Evolutionary conservation across 2,888 invertebrate species (phyloP), one percentile per base, ranked within the genome.

Genomic region (Volucella inanis): DNA sequence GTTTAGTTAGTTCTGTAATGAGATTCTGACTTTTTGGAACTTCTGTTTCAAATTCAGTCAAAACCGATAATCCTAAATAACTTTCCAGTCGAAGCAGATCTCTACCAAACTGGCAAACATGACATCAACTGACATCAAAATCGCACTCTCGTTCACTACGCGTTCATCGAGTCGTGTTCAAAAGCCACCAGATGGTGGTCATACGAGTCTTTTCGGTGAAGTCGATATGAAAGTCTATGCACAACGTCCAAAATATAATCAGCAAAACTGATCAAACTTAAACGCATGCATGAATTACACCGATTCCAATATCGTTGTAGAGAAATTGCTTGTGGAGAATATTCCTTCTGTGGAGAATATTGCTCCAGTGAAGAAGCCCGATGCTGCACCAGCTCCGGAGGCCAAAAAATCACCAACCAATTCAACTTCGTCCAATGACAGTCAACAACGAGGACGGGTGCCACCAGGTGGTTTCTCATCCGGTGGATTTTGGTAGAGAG

Each of bases 101-200:
- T 15, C 9, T n/a, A 47, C 38, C 41, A 12, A 38, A 76, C 15
- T 55, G 39, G 18, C 55, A 55, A 72, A 10, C 22, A 91, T 91
- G 91, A 91, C 91, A 61, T 90, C 94, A 47, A 94, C 94, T 89
- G 92, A 93, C 72, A 92, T 94, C 89, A 94, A 94, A 92, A 93
- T 94, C 89, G 94, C 94, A 62, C 92, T 94, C 55, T 91, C 89
- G 70, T 92, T 91, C 62, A 93, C 92, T 80, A 88, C 92, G 77
- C 92, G 94, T 87, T 89, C 92, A 87, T 94, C 94, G 8, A 94
- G 93, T 90, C 93, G 95, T 89, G 95, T 95, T 88, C 93, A 95
- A 59, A 94, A 95, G 89, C 95, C 95, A 71, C 95, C 95, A 18
- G 95, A 95, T 89, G 95, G 95, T 87, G 95, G 94, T 0, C 94